These are phyloP conservation scores for Oceanodroma tethys DNA, from an alignment of 2,113 vertebrate genomes.

Conservation along the genomic window DNA sequence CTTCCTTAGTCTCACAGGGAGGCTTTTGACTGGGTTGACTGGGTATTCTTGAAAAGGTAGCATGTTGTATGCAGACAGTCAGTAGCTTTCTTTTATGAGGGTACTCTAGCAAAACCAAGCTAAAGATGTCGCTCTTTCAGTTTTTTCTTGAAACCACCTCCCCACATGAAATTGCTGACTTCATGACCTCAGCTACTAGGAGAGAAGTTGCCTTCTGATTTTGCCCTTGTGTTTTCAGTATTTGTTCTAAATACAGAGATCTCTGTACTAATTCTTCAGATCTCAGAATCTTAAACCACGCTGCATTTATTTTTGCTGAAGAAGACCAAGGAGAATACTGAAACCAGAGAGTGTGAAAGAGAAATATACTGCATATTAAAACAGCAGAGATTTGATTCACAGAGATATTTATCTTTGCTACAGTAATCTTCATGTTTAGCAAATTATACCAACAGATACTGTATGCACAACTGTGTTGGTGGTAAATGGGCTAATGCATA, in stretches of 20 bases:
- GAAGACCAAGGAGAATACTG: background rate
- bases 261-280: background rate
- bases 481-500: background rate
- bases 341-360: background rate
- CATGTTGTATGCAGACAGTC: background rate
- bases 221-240: background rate
- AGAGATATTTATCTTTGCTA: background rate
- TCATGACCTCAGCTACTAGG: background rate
- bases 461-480: background rate
- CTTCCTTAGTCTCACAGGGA: background rate
- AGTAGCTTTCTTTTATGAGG: background rate
- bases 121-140: background rate
- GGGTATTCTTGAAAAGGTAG: background rate
- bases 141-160: background rate
- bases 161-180: background rate
- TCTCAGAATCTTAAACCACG: background rate
- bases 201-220: background rate
- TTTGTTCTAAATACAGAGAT: background rate
- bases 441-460: background rate
- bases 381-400: background rate
- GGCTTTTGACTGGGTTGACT: background rate
- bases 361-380: background rate
- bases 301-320: background rate
- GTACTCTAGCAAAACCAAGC: background rate
- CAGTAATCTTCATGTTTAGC: background rate